Evolutionary conservation across 2,888 invertebrate species (phyloP).

Genomic region (Scrobipalpa atriplicella): DNA sequence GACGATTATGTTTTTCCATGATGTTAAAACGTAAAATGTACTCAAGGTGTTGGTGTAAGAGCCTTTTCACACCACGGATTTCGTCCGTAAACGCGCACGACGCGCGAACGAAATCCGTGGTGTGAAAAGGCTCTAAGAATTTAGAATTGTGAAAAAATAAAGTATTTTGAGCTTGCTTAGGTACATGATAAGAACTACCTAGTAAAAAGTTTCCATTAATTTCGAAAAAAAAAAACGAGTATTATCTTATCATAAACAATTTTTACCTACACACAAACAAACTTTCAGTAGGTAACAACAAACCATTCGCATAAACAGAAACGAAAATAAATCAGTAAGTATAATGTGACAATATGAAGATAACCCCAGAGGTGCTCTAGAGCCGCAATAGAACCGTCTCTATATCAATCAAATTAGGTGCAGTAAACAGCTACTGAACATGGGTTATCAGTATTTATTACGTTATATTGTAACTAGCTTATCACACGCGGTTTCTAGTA

Average conservation of each 20-base stretch:
- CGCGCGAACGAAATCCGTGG: no score
- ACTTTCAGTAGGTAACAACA: background rate
- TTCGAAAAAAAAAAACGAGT: background rate
- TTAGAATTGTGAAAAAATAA: no score
- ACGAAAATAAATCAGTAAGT: conserved; percentile 7
- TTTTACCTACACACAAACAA: background rate
- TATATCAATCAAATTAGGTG: conserved; percentile 70
- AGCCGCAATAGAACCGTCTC: conserved; percentile 52
- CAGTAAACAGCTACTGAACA: conserved; percentile 53
- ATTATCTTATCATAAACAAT: no score
- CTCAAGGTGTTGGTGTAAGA: no score
- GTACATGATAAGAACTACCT: no score
- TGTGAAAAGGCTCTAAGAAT: no score
- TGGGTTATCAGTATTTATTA: conserved; percentile 61
- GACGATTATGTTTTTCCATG: background rate
- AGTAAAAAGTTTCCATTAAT: conserved; percentile 4
- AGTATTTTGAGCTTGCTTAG: no score
- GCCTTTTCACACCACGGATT: no score
- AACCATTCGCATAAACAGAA: background rate
- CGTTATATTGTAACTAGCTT: conserved; percentile 29
- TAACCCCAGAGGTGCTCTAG: conserved; percentile 52
- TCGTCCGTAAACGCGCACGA: no score
- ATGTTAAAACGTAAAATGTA: no score
- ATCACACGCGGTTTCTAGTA: background rate
- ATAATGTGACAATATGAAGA: conserved; percentile 39